Evolutionary conservation across 2,113 vertebrate species (phyloP).

Genomic region (Scytalopus superciliaris): DNA sequence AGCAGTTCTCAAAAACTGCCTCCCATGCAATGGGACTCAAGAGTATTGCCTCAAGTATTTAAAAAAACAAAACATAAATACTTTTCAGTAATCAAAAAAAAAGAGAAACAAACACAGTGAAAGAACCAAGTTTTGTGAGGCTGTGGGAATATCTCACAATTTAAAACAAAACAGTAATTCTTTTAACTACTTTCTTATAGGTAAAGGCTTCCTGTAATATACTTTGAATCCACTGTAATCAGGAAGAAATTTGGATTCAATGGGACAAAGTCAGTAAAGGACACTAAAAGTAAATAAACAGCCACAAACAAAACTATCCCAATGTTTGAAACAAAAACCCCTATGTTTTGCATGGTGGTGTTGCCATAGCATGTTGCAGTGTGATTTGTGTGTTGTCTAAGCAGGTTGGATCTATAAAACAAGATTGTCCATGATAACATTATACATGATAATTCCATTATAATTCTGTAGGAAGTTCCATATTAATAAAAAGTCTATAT

Average conservation of each 20-base stretch:
- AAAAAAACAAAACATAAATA: not conserved
- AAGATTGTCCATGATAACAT: not conserved
- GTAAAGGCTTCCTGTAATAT: conserved; percentile 55
- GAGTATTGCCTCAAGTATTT: not conserved
- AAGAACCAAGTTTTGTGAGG: conserved; percentile 17
- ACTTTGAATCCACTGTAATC: conserved; percentile 51
- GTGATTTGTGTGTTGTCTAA: conserved; percentile 56
- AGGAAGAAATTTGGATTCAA: conserved; percentile 54
- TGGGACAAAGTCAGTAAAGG: conserved; percentile 47
- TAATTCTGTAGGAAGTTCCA: not conserved
- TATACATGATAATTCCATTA: not conserved
- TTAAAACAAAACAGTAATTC: conserved; percentile 39
- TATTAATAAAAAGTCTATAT: not conserved
- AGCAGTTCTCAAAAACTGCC: conserved; percentile 16
- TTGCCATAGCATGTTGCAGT: conserved; percentile 58
- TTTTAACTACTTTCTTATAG: conserved; percentile 56
- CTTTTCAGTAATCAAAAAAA: not conserved
- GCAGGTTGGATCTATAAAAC: conserved; percentile 33
- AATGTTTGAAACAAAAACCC: conserved; percentile 67
- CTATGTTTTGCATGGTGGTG: conserved; percentile 66
- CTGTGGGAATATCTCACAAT: conserved; percentile 17
- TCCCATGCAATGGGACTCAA: not conserved
- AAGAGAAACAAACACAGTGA: not conserved
- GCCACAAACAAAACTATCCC: conserved; percentile 26
- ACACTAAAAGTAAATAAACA: conserved; percentile 52